Base-by-base conservation (phyloP, 2,797 vertebrate genomes). In the Rhinogobio ventralis region DNA sequence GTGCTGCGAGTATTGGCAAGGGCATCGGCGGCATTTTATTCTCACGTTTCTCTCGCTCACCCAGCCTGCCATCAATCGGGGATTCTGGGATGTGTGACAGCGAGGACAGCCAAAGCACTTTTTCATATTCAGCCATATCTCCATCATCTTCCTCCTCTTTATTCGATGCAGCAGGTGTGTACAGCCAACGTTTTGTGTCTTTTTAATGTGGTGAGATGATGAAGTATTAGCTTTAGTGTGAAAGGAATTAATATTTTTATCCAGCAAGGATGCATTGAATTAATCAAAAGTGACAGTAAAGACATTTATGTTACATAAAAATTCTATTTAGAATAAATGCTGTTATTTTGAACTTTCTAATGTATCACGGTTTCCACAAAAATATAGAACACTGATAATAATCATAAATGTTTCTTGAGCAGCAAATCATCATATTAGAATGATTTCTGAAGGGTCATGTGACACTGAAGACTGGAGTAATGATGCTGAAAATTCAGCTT, bases 21-120 rank as follows among this genome's bases (percentile, higher is more conserved):
- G 98, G 98, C 86, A 97, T 99, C 0, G 96, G 98, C 9, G 98
- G 97, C 87, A 99, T 99, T 94, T 92, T 99, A 15, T 98, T 99
- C 90, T 99, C 97, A 0, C 96, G 97, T 45, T 99, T 99, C 90
- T 97, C 97, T 4, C 95, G 97, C 64, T 96, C 97, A 66, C 96
- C 94, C 89, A 94, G 95, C 72, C 92, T 96, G 85, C 89, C 94
- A 8, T 79, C 94, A 0, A 96, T 96, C 2, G 90, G 93, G 3
- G 89, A 93, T 1, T 97, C 97, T 62, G 60, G 93, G 0, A 93
- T 92, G 3, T n/a, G 93, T 0, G 97, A 97, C 6, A 93, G 91
- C 14, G 96, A 95, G 0, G 91, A 96, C 74, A 91, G 91, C 90
- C 93, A 94, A 91, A 94, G 94, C 0, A 92, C 92, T 1, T 95